Conservation (phyloP, 2,888 invertebrate species). For the Epistrophella euchroma region DNA sequence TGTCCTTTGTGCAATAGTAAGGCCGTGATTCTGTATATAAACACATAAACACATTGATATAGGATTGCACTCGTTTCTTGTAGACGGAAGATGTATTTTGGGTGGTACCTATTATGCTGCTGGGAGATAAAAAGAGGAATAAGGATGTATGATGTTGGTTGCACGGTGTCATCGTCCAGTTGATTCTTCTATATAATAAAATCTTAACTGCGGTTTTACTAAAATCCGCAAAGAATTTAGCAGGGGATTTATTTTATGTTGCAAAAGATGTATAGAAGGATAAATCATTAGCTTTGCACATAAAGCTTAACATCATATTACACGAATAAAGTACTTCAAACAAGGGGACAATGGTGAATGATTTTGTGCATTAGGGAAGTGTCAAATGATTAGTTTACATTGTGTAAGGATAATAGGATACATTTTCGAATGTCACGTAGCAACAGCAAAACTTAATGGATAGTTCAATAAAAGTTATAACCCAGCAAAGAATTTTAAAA, state of each 20-base stretch:
- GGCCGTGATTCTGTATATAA: not conserved
- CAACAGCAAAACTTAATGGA: not conserved
- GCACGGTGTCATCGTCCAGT: constrained; percentile 61
- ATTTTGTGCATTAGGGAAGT: constrained; percentile 25
- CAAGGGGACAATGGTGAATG: constrained; percentile 6
- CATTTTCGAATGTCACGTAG: not conserved
- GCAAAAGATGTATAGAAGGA: not conserved
- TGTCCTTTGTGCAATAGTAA: constrained; percentile 62
- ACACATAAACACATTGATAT: not conserved
- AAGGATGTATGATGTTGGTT: constrained; percentile 5
- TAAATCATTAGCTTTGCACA: not conserved
- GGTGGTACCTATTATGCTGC: not conserved
- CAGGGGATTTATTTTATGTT: not conserved
- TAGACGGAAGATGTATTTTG: not conserved
- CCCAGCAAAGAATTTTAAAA: not conserved
- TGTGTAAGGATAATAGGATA: constrained; percentile 24
- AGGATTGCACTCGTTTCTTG: constrained; percentile 7
- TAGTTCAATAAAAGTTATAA: constrained; percentile 5
- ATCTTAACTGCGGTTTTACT: constrained; percentile 34
- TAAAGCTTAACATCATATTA: constrained; percentile 5
- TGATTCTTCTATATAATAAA: constrained; percentile 33
- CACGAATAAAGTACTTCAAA: constrained; percentile 11
- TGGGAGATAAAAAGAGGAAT: not conserved
- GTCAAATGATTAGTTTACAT: constrained; percentile 31
- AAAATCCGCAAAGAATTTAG: not conserved